These are phyloP conservation scores for Bicyclus anynana DNA, from an alignment of 1,140 invertebrate species.

Conservation along the genomic window DNA sequence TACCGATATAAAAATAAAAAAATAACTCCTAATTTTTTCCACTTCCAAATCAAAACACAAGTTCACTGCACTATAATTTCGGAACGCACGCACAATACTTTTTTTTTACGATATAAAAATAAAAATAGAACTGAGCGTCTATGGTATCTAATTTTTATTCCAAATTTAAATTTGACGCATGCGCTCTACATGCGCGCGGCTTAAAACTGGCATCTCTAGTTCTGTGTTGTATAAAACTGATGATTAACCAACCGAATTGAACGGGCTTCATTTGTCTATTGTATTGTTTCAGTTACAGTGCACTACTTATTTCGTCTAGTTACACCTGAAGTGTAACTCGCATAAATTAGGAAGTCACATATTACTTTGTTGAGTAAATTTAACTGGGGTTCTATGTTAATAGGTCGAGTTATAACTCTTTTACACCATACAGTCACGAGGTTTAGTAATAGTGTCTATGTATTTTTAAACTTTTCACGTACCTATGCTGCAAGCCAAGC, in stretches of 20 bases:
- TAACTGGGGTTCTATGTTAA: constrained; percentile 4
- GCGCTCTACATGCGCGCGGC: constrained; percentile 36
- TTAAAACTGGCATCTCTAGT: constrained; percentile 19
- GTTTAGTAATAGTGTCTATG: constrained; percentile 24
- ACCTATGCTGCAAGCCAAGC: constrained; percentile 42
- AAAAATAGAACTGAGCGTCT: constrained; percentile 46
- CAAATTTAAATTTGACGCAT: constrained; percentile 31
- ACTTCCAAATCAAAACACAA: constrained; percentile 18
- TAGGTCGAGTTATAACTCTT: constrained; percentile 13
- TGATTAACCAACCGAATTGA: constrained; percentile 29
- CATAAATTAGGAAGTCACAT: constrained; percentile 6
- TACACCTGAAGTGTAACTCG: constrained; percentile 2
- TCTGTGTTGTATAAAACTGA: constrained; percentile 5
- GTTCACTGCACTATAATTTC: constrained; percentile 50
- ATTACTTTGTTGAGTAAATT: neutral
- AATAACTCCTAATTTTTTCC: constrained; percentile 18
- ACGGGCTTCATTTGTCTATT: neutral
- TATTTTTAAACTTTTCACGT: constrained; percentile 41
- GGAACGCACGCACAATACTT: constrained; percentile 38
- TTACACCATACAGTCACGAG: constrained; percentile 40
- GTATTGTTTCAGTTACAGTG: neutral
- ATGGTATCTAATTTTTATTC: constrained; percentile 26
- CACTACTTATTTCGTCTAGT: constrained; percentile 7
- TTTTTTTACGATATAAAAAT: no score
- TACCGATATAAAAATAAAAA: neutral